Evolutionary conservation across 2,113 vertebrate genomes (phyloP).

Genomic region (Oostethus manadensis): DNA sequence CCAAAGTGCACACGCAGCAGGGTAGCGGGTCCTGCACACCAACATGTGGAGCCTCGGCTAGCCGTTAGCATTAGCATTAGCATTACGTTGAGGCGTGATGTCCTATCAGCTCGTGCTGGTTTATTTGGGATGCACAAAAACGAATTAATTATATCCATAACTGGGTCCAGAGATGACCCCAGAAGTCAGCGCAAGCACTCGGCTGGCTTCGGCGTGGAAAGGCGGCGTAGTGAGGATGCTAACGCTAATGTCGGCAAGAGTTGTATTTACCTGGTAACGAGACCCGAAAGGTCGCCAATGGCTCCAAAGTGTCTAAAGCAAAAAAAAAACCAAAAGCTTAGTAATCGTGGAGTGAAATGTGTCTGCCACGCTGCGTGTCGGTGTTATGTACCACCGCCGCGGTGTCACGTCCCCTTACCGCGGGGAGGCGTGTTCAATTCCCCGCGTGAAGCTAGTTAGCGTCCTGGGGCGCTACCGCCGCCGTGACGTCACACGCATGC

Average conservation of each 20-base stretch:
- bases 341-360: neutral
- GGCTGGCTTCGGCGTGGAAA: constrained; percentile 1
- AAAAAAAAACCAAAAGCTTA: neutral
- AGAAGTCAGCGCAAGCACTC: constrained; percentile 32
- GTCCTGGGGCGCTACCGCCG: neutral
- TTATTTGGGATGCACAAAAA: neutral
- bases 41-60: constrained; percentile 24
- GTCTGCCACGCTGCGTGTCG: constrained; percentile 38
- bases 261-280: constrained; percentile 24
- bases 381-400: constrained; percentile 43
- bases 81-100: neutral
- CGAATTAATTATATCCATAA: neutral
- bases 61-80: constrained; percentile 53
- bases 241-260: neutral
- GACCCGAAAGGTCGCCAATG: neutral
- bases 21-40: neutral
- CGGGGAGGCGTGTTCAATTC: constrained; percentile 36
- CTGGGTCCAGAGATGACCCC: too few species aligned
- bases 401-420: constrained; percentile 59
- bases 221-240: neutral
- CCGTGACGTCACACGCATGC: neutral
- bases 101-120: neutral
- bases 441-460: neutral
- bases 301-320: constrained; percentile 12
- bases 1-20: neutral